Evolutionary conservation across 2,113 vertebrate species (phyloP).

Genomic region (Cyanocitta stelleri): DNA sequence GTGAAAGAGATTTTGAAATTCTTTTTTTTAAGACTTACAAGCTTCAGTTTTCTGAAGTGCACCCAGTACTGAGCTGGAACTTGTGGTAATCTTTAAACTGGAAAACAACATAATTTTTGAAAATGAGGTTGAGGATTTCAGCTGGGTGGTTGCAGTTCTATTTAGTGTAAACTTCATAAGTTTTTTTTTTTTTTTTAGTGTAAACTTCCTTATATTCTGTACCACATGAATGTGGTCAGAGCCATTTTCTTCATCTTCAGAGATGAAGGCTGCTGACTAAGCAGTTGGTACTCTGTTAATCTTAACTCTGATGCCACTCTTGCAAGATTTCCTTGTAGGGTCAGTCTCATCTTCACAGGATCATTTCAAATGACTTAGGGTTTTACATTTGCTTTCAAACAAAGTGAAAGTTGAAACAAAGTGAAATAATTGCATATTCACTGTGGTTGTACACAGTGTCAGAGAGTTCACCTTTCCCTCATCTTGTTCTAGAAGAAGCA

Average conservation of each 20-base stretch:
- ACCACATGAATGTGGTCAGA: neutral
- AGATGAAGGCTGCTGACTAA: neutral
- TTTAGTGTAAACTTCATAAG: neutral
- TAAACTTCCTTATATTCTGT: neutral
- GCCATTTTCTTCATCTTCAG: neutral
- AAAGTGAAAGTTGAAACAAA: neutral
- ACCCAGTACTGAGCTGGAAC: neutral
- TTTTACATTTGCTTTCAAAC: neutral
- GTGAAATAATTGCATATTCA: neutral
- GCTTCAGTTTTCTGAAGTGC: neutral
- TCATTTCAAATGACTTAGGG: neutral
- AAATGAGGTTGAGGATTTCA: neutral
- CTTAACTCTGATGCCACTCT: neutral
- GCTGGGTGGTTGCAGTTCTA: neutral
- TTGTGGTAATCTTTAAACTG: neutral
- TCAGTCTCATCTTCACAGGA: neutral
- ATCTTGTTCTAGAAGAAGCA: neutral
- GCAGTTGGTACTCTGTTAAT: neutral
- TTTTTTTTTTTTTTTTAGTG: neutral
- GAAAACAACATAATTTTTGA: neutral
- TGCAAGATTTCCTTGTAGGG: neutral
- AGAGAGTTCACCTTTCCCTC: neutral
- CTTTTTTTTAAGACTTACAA: neutral
- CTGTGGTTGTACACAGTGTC: neutral
- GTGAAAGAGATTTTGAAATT: neutral